Evolutionary conservation across 2,888 invertebrate genomes (phyloP).

Genomic region (Caenorhabditis sulstoni): DNA sequence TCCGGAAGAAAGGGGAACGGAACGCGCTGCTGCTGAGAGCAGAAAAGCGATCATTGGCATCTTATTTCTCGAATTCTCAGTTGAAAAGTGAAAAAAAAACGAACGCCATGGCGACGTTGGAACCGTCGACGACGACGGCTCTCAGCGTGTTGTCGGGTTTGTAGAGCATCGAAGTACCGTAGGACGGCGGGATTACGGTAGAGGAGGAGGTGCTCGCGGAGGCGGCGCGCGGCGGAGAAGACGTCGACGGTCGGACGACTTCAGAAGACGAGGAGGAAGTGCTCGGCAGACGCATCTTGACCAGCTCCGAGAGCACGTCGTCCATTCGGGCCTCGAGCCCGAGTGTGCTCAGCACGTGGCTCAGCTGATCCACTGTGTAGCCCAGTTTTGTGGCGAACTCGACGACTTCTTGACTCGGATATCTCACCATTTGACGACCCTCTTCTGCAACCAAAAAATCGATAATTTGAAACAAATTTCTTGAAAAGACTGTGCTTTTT

Average conservation of each 20-base stretch:
- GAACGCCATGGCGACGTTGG: slow-evolving; percentile 94
- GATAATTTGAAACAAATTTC: neutral
- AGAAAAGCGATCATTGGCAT: no score
- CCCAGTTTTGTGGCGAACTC: slow-evolving; percentile 94
- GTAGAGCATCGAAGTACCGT: slow-evolving; percentile 15
- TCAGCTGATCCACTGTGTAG: slow-evolving; percentile 90
- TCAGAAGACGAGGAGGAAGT: neutral
- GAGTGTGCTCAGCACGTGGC: slow-evolving; percentile 89
- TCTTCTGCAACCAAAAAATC: slow-evolving; percentile 36
- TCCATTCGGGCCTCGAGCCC: slow-evolving; percentile 84
- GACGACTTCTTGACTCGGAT: slow-evolving; percentile 81
- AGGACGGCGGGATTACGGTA: slow-evolving; percentile 10
- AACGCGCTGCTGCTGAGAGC: no score
- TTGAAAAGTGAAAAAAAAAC: no score
- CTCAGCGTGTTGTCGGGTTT: slow-evolving; percentile 81
- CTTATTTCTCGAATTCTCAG: no score
- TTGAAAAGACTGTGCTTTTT: no score
- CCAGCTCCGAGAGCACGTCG: slow-evolving; percentile 51
- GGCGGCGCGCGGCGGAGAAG: no score
- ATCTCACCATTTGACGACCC: slow-evolving; percentile 19
- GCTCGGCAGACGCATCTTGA: slow-evolving; percentile 29
- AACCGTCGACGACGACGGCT: slow-evolving; percentile 93
- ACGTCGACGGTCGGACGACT: slow-evolving; percentile 13
- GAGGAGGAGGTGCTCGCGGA: no score
- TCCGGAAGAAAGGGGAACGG: neutral